These are phyloP conservation scores for Gyrodactylus salaris DNA, from an alignment of 1,140 invertebrate genomes.

Conservation along the genomic window DNA sequence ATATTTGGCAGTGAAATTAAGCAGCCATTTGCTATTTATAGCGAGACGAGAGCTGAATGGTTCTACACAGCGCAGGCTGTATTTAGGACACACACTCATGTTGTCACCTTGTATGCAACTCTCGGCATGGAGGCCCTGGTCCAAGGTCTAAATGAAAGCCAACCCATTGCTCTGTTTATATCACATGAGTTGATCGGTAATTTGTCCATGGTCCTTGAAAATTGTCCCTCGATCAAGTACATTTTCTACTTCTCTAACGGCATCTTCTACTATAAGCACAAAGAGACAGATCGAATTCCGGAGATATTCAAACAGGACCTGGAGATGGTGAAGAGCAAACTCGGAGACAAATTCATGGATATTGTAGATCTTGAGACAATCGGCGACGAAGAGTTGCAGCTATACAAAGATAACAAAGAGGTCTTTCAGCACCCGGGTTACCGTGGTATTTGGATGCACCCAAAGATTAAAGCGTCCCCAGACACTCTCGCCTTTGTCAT, in stretches of 20 bases:
- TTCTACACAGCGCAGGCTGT: slow-evolving; percentile 64
- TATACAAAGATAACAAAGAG: neutral
- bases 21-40: slow-evolving; percentile 55
- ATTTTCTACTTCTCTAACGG: neutral
- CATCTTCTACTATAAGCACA: neutral
- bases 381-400: neutral
- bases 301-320: neutral
- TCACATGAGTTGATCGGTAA: neutral
- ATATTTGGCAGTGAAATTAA: slow-evolving; percentile 27
- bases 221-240: neutral
- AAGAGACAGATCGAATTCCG: neutral
- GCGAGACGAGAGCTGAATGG: slow-evolving; percentile 85
- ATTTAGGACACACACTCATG: slow-evolving; percentile 60
- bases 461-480: slow-evolving; percentile 11
- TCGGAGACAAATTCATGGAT: neutral
- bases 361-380: neutral
- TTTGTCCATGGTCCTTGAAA: neutral
- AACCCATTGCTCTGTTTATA: neutral
- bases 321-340: neutral
- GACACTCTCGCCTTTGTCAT: slow-evolving; percentile 22
- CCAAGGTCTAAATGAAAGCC: slow-evolving; percentile 57
- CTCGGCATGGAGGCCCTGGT: slow-evolving; percentile 72
- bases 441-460: neutral
- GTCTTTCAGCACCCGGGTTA: neutral
- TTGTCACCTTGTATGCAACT: slow-evolving; percentile 82